These are phyloP conservation scores for Sminthopsis crassicaudata DNA, from an alignment of 2,113 vertebrate species.

Conservation along the genomic window DNA sequence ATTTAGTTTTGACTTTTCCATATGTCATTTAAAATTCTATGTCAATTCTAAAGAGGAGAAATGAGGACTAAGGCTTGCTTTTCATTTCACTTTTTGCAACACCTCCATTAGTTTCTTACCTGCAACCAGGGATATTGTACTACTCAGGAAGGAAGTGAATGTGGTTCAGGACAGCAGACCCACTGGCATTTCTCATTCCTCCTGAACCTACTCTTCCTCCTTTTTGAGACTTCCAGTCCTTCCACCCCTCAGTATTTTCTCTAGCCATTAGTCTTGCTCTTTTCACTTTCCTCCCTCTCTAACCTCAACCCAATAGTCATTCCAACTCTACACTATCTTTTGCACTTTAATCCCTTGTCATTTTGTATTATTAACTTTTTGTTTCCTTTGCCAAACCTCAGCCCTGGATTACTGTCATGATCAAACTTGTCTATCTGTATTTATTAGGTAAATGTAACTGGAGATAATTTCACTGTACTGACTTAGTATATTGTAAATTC, in stretches of 20 bases:
- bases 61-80: background rate
- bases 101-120: background rate
- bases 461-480: background rate
- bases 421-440: background rate
- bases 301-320: background rate
- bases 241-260: background rate
- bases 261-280: background rate
- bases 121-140: background rate
- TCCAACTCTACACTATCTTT: background rate
- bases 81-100: fast-evolving
- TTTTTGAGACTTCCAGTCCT: background rate
- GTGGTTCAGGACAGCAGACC: background rate
- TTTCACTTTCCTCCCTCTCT: background rate
- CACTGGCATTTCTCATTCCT: background rate
- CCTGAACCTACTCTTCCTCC: background rate
- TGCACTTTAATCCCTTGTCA: background rate
- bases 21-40: slow-evolving; percentile 10
- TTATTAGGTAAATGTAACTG: background rate
- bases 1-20: slow-evolving; percentile 24
- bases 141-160: background rate
- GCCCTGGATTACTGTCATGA: background rate
- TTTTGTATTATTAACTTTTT: background rate
- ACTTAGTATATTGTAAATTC: background rate
- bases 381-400: background rate
- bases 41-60: background rate